Percentiles rank a stretch among this genome's conserved stretches.
Conservation (phyloP, 2,113 vertebrate species). For the Brachyhypopomus occidentalis region DNA sequence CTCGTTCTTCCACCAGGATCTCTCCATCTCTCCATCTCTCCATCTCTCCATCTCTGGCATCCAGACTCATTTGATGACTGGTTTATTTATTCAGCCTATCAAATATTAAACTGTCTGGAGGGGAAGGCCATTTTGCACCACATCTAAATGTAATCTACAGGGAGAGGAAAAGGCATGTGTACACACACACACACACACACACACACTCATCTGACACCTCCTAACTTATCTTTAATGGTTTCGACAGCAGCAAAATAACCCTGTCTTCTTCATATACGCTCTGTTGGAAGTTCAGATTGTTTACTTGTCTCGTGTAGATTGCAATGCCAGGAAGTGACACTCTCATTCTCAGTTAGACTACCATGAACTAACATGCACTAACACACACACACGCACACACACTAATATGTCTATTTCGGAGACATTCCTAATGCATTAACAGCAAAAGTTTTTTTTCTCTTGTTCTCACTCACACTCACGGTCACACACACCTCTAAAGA, state of each 20-base stretch:
- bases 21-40: not conserved
- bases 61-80: slow-evolving; percentile 62
- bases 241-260: not conserved
- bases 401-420: no score
- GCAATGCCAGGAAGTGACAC: not conserved
- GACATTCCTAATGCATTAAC: no score
- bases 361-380: not conserved
- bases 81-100: slow-evolving; percentile 71
- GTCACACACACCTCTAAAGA: no score
- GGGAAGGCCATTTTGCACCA: slow-evolving; percentile 46
- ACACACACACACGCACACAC: no score
- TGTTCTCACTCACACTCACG: no score
- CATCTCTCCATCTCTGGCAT: slow-evolving; percentile 16
- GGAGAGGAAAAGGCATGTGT: slow-evolving; percentile 2
- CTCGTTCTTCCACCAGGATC: no score
- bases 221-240: not conserved
- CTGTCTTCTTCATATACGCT: not conserved
- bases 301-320: not conserved
- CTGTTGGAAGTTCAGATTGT: not conserved
- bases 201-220: not conserved
- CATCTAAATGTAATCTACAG: slow-evolving; percentile 52
- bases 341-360: no score
- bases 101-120: slow-evolving; percentile 73
- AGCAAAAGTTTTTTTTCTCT: no score
- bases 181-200: slow-evolving; percentile 1